Evolutionary conservation across 2,888 invertebrate species (phyloP), one percentile per base, ranked within the genome.

Genomic region (Yponomeuta plumbellus): DNA sequence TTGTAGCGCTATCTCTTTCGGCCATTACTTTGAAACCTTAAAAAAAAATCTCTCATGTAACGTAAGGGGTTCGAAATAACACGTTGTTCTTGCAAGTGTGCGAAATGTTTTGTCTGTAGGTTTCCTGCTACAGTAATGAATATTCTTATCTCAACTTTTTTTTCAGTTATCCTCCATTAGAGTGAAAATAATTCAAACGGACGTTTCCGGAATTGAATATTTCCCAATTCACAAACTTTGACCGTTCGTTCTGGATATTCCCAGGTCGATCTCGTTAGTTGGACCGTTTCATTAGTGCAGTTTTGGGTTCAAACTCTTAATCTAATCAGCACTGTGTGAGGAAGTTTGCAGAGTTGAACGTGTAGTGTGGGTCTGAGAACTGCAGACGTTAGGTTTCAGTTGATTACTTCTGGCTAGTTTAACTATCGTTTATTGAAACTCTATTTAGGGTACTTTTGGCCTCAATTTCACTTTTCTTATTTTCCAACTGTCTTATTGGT

Each of bases 391-490:
- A 22, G 10, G 58, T 5, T 72, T 72, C 75, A 66, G 81, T 80
- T 84, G 84, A 84, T 85, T 85, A 81, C 83, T 83, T 82, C 80
- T 80, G 82, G 79, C 79, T 80, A 81, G 81, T 84, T 81, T 76
- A 78, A 81, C 79, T 77, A 66, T 73, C 71, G 76, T 78, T 81
- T 82, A 83, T 76, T 76, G 76, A 76, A 78, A 79, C 71, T 73
- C 34, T 34, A 34, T 72, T 73, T 76, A 78, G 17, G 63, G 34
- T 17, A 61, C 6, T 61, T 23, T 13, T 34, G 61, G 59, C 34
- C 34, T 1, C 11, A 23, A 59, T 59, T 52, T 52, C 13, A 17
- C 3, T 3, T 1, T 52, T 13, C 3, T 52, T n/a, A n/a, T n/a
- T n/a, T n/a, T n/a, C n/a, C n/a, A n/a, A n/a, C n/a, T n/a, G n/a